A percentile compares a stretch with the other conserved stretches of the same genome.
Conservation (phyloP, 2,797 vertebrate species). For the Chrosomus eos region DNA sequence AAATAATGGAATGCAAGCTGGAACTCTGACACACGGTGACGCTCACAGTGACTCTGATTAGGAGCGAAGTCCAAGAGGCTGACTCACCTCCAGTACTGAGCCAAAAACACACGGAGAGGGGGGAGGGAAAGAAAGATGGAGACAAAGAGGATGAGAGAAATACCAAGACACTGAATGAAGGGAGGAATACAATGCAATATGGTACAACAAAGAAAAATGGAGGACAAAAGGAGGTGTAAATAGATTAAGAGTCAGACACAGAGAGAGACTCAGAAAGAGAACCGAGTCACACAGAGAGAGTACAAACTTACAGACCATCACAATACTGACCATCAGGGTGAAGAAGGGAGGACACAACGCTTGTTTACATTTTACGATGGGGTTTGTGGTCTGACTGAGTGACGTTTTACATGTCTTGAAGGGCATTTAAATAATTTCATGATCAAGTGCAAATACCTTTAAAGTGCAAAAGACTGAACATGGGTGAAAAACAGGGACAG, state of each 20-base stretch:
- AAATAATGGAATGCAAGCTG: constrained; percentile 33
- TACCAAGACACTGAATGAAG: not conserved
- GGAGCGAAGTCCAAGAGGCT: constrained; percentile 55
- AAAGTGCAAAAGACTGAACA: not conserved
- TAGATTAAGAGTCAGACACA: not conserved
- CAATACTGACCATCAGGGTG: not conserved
- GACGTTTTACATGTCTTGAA: not conserved
- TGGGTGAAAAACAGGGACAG: constrained; percentile 1
- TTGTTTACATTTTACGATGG: not conserved
- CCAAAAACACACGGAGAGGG: constrained; percentile 22
- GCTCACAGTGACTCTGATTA: constrained; percentile 47
- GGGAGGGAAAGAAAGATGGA: not conserved
- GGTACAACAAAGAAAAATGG: constrained; percentile 11
- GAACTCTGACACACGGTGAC: constrained; percentile 35
- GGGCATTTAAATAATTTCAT: not conserved
- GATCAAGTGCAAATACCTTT: not conserved
- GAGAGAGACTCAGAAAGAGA: not conserved
- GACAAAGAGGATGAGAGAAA: constrained; percentile 25
- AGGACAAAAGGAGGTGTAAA: constrained; percentile 2
- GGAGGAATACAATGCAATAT: not conserved
- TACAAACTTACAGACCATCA: not conserved
- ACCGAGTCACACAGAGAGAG: not conserved
- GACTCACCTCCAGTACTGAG: constrained; percentile 46
- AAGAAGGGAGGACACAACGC: not conserved
- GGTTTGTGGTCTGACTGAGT: not conserved